These are phyloP conservation scores for Athrips mouffetella DNA, from an alignment of 2,888 invertebrate genomes.

Conservation along the genomic window DNA sequence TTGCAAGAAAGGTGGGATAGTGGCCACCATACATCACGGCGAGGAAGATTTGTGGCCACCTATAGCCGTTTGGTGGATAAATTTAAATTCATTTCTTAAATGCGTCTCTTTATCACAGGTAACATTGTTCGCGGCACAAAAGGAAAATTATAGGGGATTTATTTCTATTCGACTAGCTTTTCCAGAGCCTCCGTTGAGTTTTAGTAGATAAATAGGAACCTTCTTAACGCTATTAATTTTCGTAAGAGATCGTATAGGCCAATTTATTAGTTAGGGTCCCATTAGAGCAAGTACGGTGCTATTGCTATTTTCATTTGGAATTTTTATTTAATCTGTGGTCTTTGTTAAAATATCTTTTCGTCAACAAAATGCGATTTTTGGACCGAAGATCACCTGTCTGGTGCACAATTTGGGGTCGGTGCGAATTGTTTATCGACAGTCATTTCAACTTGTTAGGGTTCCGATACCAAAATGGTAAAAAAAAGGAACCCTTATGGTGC, in stretches of 20 bases:
- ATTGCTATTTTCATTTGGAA: too few species aligned
- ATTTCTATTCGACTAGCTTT: not conserved
- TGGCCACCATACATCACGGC: constrained; percentile 36
- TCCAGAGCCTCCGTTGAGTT: not conserved
- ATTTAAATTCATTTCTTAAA: constrained; percentile 41
- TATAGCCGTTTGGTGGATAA: constrained; percentile 36
- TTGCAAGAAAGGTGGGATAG: constrained; percentile 27
- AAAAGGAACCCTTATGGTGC: too few species aligned
- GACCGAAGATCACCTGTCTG: too few species aligned
- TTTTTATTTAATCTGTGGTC: too few species aligned
- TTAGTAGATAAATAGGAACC: not conserved
- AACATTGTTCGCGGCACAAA: constrained; percentile 7
- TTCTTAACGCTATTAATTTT: not conserved
- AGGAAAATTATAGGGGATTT: not conserved
- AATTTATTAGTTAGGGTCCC: too few species aligned
- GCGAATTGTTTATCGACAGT: too few species aligned
- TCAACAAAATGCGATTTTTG: too few species aligned
- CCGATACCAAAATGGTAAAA: too few species aligned
- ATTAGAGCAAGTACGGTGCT: too few species aligned
- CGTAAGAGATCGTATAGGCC: not conserved
- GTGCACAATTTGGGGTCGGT: too few species aligned
- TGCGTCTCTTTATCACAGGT: constrained; percentile 31
- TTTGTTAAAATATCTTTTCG: too few species aligned
- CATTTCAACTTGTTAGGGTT: too few species aligned
- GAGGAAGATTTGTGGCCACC: constrained; percentile 34